Base-by-base conservation (phyloP, 2,888 invertebrate species). In the Abrostola tripartita region DNA sequence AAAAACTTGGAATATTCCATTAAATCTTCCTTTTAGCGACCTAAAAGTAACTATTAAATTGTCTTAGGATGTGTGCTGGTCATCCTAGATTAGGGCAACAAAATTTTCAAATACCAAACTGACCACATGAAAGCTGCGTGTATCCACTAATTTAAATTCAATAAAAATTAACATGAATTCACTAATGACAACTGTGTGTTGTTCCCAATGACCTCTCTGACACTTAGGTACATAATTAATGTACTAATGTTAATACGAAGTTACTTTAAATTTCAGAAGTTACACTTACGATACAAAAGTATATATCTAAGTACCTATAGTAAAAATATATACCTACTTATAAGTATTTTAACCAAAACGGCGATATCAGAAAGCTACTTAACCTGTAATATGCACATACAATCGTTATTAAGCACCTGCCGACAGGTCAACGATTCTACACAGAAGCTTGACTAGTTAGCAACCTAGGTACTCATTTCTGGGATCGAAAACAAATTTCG, bases 181-280 rank as follows among this genome's bases (percentile, higher is more conserved):
- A 68, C 53, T 66, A 67, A 65, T 70, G 79, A 88, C 85, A 85
- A 88, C 85, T 63, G 77, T 77, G 70, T 89, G 89, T 91, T 92
- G 79, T 89, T 89, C 81, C 81, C 79, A 77, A 57, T 88, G 89
- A 92, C 93, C 92, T 89, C 69, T 86, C 87, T 79, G 84, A 89
- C 85, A 90, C 85, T 88, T 91, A 24, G 24, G 24, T 24, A 91
- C 89, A 90, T 91, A 90, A 89, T 89, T 88, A 88, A 88, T 86
- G 79, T 76, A 64, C 68, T 53, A 67, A 69, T 68, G 52, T 65
- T 61, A 74, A 65, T 61, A 65, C 59, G 37, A 57, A 36, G 40
- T 59, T 24, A 42, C 24, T 24, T 42, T 42, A 35, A 14, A 11
- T 42, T 55, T 50, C 24, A 42, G 35, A 7, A 51, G 6, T n/a